These are phyloP conservation scores for Gyrodactylus salaris DNA, from an alignment of 1,140 invertebrate species.

Conservation along the genomic window DNA sequence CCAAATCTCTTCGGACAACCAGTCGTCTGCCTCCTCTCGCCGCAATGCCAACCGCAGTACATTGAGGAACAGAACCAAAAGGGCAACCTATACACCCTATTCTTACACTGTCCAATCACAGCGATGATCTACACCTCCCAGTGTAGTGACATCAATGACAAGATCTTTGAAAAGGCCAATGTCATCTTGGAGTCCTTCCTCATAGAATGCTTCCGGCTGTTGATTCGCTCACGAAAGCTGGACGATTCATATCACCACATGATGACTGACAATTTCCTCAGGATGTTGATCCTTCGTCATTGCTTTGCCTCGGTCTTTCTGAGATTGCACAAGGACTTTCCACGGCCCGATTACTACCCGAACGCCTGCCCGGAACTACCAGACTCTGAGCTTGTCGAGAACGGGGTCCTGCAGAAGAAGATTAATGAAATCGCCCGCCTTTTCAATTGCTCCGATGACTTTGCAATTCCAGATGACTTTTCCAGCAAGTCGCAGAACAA, in stretches of 20 bases:
- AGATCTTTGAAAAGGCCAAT: background rate
- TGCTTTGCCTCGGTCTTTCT: constrained; percentile 64
- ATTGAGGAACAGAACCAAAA: constrained; percentile 57
- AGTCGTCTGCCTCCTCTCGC: constrained; percentile 65
- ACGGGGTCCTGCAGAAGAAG: constrained; percentile 40
- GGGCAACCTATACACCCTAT: constrained; percentile 66
- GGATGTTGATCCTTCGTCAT: constrained; percentile 47
- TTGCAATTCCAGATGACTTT: background rate
- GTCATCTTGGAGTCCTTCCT: background rate
- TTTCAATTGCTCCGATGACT: constrained; percentile 24
- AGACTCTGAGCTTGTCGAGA: constrained; percentile 51
- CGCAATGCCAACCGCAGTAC: constrained; percentile 44
- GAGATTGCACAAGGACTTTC: constrained; percentile 36
- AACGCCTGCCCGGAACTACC: constrained; percentile 47
- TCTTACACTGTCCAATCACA: constrained; percentile 60
- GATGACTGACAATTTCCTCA: constrained; percentile 65
- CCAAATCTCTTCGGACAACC: constrained; percentile 68
- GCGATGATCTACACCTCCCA: constrained; percentile 27
- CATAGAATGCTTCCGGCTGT: background rate
- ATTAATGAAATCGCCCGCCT: constrained; percentile 43
- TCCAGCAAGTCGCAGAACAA: too few species aligned
- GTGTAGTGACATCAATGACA: background rate
- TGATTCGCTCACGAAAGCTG: background rate
- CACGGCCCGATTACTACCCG: constrained; percentile 44
- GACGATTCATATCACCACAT: constrained; percentile 37